phyloP scores from a whole-genome alignment of 2,113 vertebrate species.

The Ranitomeya variabilis region DNA sequence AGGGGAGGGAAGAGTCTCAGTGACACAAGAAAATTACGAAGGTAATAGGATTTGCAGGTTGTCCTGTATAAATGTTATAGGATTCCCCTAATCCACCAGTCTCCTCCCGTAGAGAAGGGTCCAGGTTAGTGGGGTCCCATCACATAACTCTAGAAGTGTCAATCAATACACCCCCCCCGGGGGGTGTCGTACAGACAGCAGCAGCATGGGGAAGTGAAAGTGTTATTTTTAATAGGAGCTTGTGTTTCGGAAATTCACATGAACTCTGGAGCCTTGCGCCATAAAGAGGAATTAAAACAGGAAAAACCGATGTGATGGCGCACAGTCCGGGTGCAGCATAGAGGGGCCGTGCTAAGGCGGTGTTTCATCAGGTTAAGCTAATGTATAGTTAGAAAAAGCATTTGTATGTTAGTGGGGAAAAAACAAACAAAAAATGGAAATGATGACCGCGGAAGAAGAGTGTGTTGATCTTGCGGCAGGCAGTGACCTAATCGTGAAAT shows the following conservation, averaged over 20 bases:
- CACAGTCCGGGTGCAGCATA: too few species aligned
- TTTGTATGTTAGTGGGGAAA: too few species aligned
- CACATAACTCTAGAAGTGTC: neutral
- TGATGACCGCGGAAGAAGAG: neutral
- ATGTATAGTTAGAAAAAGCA: too few species aligned
- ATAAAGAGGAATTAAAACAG: neutral
- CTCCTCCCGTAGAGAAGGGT: neutral
- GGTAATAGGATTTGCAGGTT: conserved; percentile 53
- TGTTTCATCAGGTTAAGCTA: too few species aligned
- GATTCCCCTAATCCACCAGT: conserved; percentile 49
- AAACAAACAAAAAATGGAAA: neutral
- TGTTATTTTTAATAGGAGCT: neutral
- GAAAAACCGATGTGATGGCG: neutral
- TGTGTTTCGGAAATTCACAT: neutral
- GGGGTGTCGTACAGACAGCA: neutral
- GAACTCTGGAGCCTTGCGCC: too few species aligned
- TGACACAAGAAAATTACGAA: conserved; percentile 44
- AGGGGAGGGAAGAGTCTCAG: conserved; percentile 39
- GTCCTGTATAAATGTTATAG: conserved; percentile 47
- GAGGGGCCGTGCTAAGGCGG: too few species aligned
- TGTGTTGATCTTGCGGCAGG: neutral
- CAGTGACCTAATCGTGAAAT: neutral
- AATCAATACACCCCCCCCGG: neutral
- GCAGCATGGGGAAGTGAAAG: neutral
- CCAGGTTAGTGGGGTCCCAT: neutral